Base-by-base conservation (phyloP, 2,797 vertebrate genomes). In the Chelidonichthys spinosus region DNA sequence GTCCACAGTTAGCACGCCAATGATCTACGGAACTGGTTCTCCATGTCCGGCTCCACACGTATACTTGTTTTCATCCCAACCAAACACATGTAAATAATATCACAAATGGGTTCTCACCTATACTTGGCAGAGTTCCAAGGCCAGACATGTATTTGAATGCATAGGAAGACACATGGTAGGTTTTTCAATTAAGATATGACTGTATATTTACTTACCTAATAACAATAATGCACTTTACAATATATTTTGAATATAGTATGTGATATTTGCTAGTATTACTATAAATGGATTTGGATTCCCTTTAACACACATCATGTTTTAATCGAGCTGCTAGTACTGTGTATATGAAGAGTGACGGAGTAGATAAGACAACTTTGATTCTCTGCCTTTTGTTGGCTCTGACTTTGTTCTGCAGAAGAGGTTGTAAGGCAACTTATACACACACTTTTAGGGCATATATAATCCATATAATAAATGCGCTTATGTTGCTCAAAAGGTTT, bases 401-500 rank as follows among this genome's bases (percentile, higher is more conserved):
- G 9, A 18, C 25, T 32, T 54, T 55, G 49, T 60, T 76, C 36
- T 63, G 14, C 9, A 59, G 35, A n/a, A 55, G 7, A 4, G 2
- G 14, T 72, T 62, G 2, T 33, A 7, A 11, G 7, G n/a, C 4
- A 46, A 46, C 2, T 11, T 49, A 43, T 25, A 43, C 5, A 7
- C 14, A 33, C 1, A 15, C 0, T 32, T 62, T 77, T 17, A 14
- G 2, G 11, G 2, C 55, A 25, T 44, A 46, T 69, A 17, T n/a
- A 56, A 33, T 49, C 15, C 36, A n/a, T 36, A 76, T 50, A 58
- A 78, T 10, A 39, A n/a, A 40, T 17, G 3, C 2, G 6, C 36
- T 18, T 10, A 55, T 77, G 50, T 72, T 46, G 0, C 42, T 71
- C 61, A 63, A 69, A 89, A 99, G 97, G 97, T 73, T 90, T 98